Base-by-base conservation (phyloP, 30 jellyfish, hydroid and myxozoan species). In the Sanderia malayensis region DNA sequence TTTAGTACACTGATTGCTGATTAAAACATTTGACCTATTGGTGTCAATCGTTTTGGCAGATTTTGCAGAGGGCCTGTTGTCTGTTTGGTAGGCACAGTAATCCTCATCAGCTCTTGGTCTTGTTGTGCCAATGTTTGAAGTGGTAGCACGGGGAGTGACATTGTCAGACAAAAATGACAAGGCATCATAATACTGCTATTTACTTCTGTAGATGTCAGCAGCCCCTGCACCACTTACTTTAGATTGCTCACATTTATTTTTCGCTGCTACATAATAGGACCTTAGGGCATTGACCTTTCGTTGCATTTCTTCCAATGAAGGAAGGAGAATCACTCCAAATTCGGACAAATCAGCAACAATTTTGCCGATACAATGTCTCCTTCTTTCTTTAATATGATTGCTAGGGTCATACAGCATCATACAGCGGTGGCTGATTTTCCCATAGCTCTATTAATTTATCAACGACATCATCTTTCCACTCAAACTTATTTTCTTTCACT, bases 211-310 rank as follows among this genome's bases (percentile, higher is more conserved):
- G 26, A 64, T 28, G 45, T 69, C 81, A 33, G 52, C 70, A 3
- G 81, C 44, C 44, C 81, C 81, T 18, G 81, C 81, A n/a, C 81
- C 81, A 46, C 69, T 69, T 22, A 69, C 81, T 31, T 69, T 69
- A 0, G 81, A 24, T 33, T 69, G 81, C 69, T 69, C 81, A 20
- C 33, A 21, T 45, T 69, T 69, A 33, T 34, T 34, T 34, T 34
- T 47, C 31, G 37, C 81, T 10, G 81, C 69, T 0, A 69, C 81
- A 46, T 34, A 69, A 33, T 69, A 69, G 26, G 81, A 24, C 29
- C 81, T 44, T 46, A 69, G 7, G 32, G 69, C 81, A 69, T 69
- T 69, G 66, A 37, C 23, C 69, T 69, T 69, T 69, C 68, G 58
- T 37, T 65, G 77, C 27, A 37, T 64, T 25, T 65, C 61, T 65